phyloP scores from a whole-genome alignment of 2,888 invertebrate species.

The Eupsilia transversa region DNA sequence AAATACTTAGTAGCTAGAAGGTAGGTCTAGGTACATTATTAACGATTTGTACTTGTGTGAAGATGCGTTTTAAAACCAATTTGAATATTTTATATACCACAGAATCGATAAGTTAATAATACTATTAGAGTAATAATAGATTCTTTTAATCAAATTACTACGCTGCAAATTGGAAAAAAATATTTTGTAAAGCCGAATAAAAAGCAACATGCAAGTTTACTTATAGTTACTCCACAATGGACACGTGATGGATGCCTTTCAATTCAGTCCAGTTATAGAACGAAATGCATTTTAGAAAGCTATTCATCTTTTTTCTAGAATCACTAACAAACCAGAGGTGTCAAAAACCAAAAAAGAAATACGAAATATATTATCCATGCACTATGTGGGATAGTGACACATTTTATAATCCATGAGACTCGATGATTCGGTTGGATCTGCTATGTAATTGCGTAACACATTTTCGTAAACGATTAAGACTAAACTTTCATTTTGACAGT shows the following conservation, averaged over 20 bases:
- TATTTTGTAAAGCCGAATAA: neutral
- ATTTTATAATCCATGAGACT: no score
- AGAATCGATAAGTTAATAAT: neutral
- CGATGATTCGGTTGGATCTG: no score
- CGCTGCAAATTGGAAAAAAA: neutral
- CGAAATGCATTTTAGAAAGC: neutral
- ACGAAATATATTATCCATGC: neutral
- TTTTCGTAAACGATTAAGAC: no score
- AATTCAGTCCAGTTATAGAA: neutral
- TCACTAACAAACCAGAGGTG: neutral
- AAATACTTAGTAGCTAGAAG: neutral
- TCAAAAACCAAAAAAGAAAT: neutral
- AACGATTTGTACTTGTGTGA: slow-evolving; percentile 12
- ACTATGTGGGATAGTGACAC: no score
- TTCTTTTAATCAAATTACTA: neutral
- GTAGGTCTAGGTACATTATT: neutral
- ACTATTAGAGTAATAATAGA: neutral
- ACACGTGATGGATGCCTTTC: neutral
- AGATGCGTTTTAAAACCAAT: slow-evolving; percentile 10
- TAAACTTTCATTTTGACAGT: no score
- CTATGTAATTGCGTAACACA: no score
- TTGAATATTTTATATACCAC: neutral
- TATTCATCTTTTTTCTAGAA: neutral
- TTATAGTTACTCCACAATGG: neutral
- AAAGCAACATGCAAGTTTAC: neutral